Base-by-base conservation (phyloP, 2,888 invertebrate species). In the Azorinus chamasolen region DNA sequence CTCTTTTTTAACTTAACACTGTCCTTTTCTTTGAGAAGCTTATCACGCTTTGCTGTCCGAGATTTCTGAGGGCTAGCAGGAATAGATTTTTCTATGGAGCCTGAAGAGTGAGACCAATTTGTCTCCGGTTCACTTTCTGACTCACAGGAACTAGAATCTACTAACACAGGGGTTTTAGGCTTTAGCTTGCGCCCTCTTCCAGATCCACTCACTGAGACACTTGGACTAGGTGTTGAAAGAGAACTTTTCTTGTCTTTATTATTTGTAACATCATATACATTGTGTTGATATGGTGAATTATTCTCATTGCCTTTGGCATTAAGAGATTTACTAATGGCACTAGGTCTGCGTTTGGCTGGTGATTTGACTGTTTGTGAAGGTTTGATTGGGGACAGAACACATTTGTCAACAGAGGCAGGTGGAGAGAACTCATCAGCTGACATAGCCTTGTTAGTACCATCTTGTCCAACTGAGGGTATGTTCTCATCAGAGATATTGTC, bases 371-470 rank as follows among this genome's bases (percentile, higher is more conserved):
- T 58, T 27, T 59, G 63, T 65, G 78, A 73, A 59, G 79, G 69
- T 63, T 72, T 79, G 22, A 76, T 65, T 18, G 80, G 80, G 8
- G 80, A 76, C 32, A 77, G 43, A 1, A 80, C 58, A 27, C 62
- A 58, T 58, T 77, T 80, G 58, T 68, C 50, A 14, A 69, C 61
- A 1, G 69, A 48, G 39, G 70, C 73, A 24, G 80, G 80, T 8
- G 80, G 80, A 22, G 80, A 80, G 63, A 80, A 80, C 41, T 80
- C 80, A 46, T 80, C 76, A 3, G 78, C 73, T n/a, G 76, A 80
- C 72, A 80, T 72, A 16, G 45, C 64, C 53, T 80, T 80, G n/a
- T 58, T 53, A 25, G 69, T 51, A 39, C 27, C 48, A 27, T 79
- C 75, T 45, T 63, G 70, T 45, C 68, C 74, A n/a, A 73, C 66